These are phyloP conservation scores for Harpegnathos saltator DNA, from an alignment of 1,140 invertebrate genomes.

Conservation along the genomic window DNA sequence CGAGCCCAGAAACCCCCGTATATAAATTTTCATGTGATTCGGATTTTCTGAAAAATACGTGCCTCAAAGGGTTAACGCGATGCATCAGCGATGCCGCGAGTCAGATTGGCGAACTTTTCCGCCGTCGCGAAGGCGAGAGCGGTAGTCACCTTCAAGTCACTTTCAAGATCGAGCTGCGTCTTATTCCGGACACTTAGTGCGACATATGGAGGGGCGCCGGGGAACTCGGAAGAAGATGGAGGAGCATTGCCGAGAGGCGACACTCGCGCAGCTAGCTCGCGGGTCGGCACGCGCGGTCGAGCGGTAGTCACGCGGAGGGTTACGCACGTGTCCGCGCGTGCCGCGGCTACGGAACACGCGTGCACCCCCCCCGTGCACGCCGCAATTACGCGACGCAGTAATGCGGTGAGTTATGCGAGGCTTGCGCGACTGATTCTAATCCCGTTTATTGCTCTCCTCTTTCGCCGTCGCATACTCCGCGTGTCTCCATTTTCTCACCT, in stretches of 20 bases:
- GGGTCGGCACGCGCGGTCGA: too few species aligned
- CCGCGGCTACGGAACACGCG: neutral
- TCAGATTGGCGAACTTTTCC: too few species aligned
- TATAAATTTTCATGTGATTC: too few species aligned
- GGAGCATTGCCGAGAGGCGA: neutral
- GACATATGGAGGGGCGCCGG: neutral
- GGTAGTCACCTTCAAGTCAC: too few species aligned
- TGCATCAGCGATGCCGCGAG: too few species aligned
- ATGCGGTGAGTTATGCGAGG: constrained; percentile 70
- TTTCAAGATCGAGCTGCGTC: too few species aligned
- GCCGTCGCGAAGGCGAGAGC: too few species aligned
- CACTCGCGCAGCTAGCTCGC: too few species aligned
- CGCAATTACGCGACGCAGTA: constrained; percentile 73
- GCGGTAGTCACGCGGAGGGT: too few species aligned
- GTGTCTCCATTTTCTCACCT: constrained; percentile 73
- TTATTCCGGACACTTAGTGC: neutral
- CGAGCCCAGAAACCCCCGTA: too few species aligned
- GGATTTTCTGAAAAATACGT: too few species aligned
- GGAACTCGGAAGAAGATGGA: neutral
- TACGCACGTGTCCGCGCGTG: constrained; percentile 13
- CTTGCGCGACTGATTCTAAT: constrained; percentile 74
- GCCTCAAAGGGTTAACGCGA: too few species aligned
- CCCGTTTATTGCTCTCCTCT: constrained; percentile 71
- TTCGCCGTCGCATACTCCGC: constrained; percentile 60
- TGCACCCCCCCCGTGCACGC: neutral